Percentiles rank a stretch among this genome's conserved stretches.
phyloP scores from a whole-genome alignment of 2,113 vertebrate species.

The Salvelinus namaycush region DNA sequence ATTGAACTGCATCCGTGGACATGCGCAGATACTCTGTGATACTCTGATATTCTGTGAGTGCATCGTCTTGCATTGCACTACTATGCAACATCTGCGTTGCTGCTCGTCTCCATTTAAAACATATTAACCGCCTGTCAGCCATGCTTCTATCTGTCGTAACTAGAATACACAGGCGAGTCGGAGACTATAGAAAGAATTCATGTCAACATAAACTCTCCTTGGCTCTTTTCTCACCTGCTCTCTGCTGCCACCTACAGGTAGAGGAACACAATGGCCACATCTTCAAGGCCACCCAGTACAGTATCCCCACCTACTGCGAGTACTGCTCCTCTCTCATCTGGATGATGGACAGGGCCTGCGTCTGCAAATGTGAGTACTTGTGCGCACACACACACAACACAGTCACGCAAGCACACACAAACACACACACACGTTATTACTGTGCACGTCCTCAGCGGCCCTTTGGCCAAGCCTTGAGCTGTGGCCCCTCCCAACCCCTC shows the following conservation, averaged over 20 bases:
- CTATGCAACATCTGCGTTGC: too few relatives aligned
- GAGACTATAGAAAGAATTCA: background rate
- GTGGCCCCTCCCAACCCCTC: constrained; percentile 36
- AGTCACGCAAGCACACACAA: background rate
- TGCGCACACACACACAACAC: background rate
- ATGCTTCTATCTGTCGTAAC: background rate
- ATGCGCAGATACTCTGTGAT: too few relatives aligned
- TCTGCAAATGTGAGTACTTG: constrained; percentile 90
- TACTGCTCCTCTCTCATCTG: constrained; percentile 97
- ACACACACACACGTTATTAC: background rate
- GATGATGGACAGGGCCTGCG: constrained; percentile 98
- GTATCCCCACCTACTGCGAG: constrained; percentile 98
- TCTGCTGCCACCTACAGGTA: constrained; percentile 75
- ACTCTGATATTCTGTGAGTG: too few relatives aligned
- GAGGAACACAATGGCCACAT: constrained; percentile 98
- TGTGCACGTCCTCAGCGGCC: background rate
- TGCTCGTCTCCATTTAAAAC: too few relatives aligned
- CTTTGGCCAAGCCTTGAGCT: constrained; percentile 11
- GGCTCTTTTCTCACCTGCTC: background rate
- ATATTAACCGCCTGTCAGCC: background rate
- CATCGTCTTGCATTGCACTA: too few relatives aligned
- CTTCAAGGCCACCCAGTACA: constrained; percentile 97
- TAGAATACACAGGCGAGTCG: background rate
- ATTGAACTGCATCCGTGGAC: too few relatives aligned
- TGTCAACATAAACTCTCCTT: background rate